A percentile compares a stretch with the other conserved stretches of the same genome.
Conservation (phyloP, 1,140 invertebrate species). For the Hyles vespertilio region DNA sequence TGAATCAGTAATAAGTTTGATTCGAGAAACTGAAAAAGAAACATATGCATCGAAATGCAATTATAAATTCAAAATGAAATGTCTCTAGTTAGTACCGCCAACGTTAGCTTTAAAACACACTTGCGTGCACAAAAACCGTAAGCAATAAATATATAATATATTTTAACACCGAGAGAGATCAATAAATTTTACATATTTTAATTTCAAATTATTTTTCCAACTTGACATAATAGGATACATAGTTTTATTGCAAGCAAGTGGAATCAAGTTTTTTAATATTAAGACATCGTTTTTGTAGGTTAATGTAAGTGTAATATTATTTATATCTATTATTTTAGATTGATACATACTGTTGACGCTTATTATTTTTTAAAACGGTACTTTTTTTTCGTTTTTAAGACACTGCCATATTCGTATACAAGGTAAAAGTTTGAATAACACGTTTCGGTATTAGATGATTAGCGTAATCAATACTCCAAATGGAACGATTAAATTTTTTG, state of each 20-base stretch:
- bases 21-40: too few relatives aligned
- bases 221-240: too few relatives aligned
- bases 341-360: conserved; percentile 19
- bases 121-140: conserved; percentile 11
- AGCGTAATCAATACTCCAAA: background rate
- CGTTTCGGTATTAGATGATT: conserved; percentile 20
- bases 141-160: too few relatives aligned
- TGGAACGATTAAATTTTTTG: background rate
- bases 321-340: background rate
- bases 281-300: too few relatives aligned
- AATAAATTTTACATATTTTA: too few relatives aligned
- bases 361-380: conserved; percentile 25
- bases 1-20: too few relatives aligned
- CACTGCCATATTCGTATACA: conserved; percentile 51
- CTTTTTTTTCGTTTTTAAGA: conserved; percentile 30
- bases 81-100: conserved; percentile 9
- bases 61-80: background rate
- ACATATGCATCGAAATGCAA: too few relatives aligned
- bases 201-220: too few relatives aligned
- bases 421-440: conserved; percentile 13
- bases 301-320: too few relatives aligned
- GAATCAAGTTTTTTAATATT: too few relatives aligned
- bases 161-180: too few relatives aligned
- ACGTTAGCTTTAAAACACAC: conserved; percentile 9
- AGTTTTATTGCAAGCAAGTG: too few relatives aligned